Percentiles rank a stretch among this genome's conserved stretches.
Conservation (phyloP, 2,113 vertebrate species). For the Sporophila hypoxantha region DNA sequence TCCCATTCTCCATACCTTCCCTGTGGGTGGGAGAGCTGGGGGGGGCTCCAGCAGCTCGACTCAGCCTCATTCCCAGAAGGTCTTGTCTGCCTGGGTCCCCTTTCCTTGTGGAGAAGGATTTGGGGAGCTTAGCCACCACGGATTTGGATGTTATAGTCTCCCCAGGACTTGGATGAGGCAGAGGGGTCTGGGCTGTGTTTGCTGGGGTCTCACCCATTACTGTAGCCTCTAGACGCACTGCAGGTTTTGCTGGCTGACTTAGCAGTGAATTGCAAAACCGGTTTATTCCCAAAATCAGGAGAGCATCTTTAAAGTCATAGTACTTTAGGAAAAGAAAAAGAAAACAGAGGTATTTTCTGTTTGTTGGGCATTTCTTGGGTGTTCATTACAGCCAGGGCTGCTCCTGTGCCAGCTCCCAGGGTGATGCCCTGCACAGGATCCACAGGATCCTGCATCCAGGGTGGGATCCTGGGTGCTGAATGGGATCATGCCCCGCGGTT, state of each 20-base stretch:
- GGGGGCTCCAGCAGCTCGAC: background rate
- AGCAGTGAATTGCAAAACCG: background rate
- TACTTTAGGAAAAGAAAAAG: background rate
- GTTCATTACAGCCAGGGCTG: background rate
- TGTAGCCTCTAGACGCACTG: background rate
- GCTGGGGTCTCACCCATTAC: background rate
- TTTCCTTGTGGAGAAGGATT: background rate
- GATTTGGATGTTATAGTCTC: background rate
- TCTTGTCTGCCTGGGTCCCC: background rate
- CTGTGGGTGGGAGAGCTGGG: background rate
- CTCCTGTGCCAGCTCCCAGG: accelerated
- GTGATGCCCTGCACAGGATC: background rate
- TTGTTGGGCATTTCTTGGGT: background rate
- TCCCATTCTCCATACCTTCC: background rate
- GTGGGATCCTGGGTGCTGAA: background rate
- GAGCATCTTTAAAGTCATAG: background rate
- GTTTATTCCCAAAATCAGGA: background rate
- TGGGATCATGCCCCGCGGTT: accelerated
- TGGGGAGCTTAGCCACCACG: accelerated
- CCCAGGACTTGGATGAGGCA: background rate
- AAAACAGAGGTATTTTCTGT: background rate
- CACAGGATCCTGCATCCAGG: background rate
- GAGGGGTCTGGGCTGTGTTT: background rate
- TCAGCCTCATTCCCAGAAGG: accelerated
- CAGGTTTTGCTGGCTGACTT: background rate